Evolutionary conservation across 2,888 invertebrate species (phyloP).

Genomic region (Ormyrus rosae): DNA sequence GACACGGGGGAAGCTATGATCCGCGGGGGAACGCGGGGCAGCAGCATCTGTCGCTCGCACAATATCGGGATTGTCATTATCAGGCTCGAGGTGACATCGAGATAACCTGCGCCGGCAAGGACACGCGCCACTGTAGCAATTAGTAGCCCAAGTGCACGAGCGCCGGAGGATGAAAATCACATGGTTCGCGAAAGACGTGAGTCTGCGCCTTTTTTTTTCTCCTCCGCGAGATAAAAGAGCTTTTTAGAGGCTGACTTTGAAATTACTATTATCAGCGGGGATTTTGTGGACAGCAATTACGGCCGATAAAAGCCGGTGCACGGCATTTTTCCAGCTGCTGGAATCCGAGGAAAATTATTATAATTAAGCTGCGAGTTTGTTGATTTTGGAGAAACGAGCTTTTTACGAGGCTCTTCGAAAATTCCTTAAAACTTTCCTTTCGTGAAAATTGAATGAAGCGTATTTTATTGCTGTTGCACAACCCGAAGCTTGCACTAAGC

Average conservation of each 20-base stretch:
- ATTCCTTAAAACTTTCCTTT: too few species aligned
- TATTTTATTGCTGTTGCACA: too few species aligned
- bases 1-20: background rate
- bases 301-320: too few species aligned
- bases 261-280: slow-evolving; percentile 38
- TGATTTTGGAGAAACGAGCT: too few species aligned
- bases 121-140: background rate
- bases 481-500: too few species aligned
- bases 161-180: background rate
- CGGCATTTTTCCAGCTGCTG: too few species aligned
- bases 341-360: too few species aligned
- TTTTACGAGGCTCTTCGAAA: too few species aligned
- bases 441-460: too few species aligned
- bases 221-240: background rate
- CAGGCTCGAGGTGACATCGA: slow-evolving; percentile 24
- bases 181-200: background rate
- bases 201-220: background rate
- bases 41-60: background rate
- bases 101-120: slow-evolving; percentile 22
- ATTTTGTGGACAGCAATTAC: too few species aligned
- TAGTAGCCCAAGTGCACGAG: background rate
- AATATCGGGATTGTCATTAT: slow-evolving; percentile 31
- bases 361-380: too few species aligned
- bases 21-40: background rate
- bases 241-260: slow-evolving; percentile 17